Conservation (phyloP, 2,113 vertebrate genomes). For the Stegostoma tigrinum region DNA sequence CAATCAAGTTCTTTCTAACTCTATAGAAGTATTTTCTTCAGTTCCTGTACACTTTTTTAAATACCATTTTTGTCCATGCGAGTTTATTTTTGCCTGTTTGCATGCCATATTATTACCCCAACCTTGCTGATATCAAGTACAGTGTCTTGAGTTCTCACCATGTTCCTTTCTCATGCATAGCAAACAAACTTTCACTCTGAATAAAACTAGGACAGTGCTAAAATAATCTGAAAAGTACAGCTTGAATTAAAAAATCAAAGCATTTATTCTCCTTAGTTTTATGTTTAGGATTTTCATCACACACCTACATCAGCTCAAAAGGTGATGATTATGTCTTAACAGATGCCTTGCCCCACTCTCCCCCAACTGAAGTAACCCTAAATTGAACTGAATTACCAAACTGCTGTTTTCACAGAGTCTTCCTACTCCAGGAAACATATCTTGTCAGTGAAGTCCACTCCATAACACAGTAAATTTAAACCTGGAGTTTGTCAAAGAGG, state of each 20-base stretch:
- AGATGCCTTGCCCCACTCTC: neutral
- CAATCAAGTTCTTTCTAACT: neutral
- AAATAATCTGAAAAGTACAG: neutral
- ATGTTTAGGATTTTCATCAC: neutral
- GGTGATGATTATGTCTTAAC: neutral
- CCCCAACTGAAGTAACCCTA: no score
- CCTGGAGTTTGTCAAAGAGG: neutral
- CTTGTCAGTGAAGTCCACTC: neutral
- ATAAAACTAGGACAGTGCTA: neutral
- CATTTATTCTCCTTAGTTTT: neutral
- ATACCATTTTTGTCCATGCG: neutral
- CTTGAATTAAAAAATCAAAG: neutral
- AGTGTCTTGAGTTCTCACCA: neutral
- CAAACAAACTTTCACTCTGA: neutral
- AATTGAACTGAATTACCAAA: neutral
- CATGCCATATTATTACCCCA: neutral
- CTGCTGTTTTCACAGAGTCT: neutral
- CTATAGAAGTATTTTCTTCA: neutral
- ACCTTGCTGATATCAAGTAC: neutral
- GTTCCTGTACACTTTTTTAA: neutral
- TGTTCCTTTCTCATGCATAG: neutral
- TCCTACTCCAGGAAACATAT: neutral
- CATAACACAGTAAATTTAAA: neutral
- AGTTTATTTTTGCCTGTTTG: neutral
- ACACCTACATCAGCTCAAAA: neutral